phyloP scores from a whole-genome alignment of 2,888 invertebrate species.

The Megastigmus dorsalis region DNA sequence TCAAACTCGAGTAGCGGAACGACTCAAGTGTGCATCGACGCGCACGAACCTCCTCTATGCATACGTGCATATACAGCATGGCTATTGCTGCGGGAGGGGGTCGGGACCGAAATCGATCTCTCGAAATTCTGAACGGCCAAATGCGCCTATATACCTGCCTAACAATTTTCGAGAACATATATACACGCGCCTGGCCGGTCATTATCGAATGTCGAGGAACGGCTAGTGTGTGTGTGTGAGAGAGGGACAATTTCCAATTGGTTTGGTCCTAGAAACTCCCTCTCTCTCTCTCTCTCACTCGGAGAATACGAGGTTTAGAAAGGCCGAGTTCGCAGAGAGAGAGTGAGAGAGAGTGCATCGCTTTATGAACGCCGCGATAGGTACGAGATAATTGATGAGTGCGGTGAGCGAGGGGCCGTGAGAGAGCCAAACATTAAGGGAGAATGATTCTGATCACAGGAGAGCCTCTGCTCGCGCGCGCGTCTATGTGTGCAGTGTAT shows the following conservation, averaged over 20 bases:
- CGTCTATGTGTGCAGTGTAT: neutral
- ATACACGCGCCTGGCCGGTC: neutral
- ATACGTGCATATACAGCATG: no score
- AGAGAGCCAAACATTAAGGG: conserved; percentile 31
- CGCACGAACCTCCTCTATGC: neutral
- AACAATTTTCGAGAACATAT: conserved; percentile 39
- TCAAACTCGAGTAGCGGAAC: neutral
- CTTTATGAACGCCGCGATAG: neutral
- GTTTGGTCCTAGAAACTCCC: neutral
- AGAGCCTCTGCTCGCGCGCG: no score
- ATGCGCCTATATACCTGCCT: conserved; percentile 3
- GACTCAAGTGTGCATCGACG: conserved; percentile 34
- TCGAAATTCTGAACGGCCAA: conserved; percentile 41
- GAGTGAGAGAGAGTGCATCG: neutral
- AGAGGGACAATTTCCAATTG: conserved; percentile 36
- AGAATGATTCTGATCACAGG: no score
- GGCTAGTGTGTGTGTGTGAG: no score
- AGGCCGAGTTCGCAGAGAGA: neutral
- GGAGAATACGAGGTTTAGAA: neutral
- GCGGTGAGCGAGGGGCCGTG: neutral
- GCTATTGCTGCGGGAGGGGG: no score
- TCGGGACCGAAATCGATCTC: conserved; percentile 39
- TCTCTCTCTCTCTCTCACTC: neutral
- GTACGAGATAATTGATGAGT: conserved; percentile 34
- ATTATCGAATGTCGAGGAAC: neutral